Conservation (phyloP, 2,888 invertebrate genomes). For the Sthenelais limicola region DNA sequence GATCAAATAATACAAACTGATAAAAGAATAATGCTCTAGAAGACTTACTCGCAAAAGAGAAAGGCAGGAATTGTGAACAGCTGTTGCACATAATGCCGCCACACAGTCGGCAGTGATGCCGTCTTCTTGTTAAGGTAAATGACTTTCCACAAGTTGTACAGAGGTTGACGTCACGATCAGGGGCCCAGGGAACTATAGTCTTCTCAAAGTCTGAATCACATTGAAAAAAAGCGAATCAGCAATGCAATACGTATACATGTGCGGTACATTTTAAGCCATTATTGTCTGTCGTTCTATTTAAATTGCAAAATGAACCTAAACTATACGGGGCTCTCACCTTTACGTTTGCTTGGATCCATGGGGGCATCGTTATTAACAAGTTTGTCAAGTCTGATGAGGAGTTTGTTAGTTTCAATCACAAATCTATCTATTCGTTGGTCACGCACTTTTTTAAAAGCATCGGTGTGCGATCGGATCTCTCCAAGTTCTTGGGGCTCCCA, state of each 20-base stretch:
- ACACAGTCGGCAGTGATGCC: constrained; percentile 95
- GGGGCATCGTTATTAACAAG: constrained; percentile 84
- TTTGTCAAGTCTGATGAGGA: constrained; percentile 93
- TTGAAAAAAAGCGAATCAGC: no score
- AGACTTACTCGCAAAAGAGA: constrained; percentile 80
- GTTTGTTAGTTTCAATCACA: constrained; percentile 94
- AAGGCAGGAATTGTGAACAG: constrained; percentile 88
- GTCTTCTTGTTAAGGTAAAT: constrained; percentile 87
- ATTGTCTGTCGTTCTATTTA: no score
- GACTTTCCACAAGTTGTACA: constrained; percentile 93
- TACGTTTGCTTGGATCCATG: constrained; percentile 70
- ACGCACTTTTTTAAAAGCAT: constrained; percentile 81
- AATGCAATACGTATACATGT: no score
- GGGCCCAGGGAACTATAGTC: constrained; percentile 89
- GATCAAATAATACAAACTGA: no score
- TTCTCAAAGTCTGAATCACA: constrained; percentile 78
- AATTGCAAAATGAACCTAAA: no score
- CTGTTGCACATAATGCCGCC: constrained; percentile 94
- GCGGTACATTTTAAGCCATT: no score
- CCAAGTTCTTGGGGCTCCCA: constrained; percentile 80
- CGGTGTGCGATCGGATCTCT: constrained; percentile 79
- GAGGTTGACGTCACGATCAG: constrained; percentile 88
- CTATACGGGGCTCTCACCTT: no score
- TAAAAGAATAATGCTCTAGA: no score
- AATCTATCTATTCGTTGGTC: constrained; percentile 86